phyloP scores from a whole-genome alignment of 2,113 vertebrate genomes.

The Spilogale gracilis region DNA sequence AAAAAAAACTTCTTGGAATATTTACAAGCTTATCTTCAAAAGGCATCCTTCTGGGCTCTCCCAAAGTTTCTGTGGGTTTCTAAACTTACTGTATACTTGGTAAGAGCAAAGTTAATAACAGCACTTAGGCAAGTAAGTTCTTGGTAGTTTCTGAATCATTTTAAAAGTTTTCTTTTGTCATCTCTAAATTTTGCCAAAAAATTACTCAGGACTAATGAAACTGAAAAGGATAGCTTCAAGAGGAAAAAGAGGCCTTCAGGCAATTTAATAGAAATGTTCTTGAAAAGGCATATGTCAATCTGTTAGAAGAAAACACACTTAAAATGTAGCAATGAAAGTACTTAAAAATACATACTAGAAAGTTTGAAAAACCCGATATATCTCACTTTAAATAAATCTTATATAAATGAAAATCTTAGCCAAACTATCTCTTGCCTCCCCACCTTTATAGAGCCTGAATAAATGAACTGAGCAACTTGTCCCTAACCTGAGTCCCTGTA shows the following conservation, averaged over 20 bases:
- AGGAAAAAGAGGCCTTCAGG: neutral
- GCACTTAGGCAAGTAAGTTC: neutral
- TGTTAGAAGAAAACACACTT: neutral
- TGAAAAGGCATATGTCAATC: neutral
- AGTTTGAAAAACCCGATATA: neutral
- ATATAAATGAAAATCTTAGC: neutral
- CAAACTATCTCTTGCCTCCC: neutral
- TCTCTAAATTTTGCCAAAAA: slow-evolving; percentile 44
- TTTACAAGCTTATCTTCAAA: neutral
- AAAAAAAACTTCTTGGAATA: neutral
- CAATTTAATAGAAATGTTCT: neutral
- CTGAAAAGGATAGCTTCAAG: neutral
- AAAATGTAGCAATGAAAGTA: neutral
- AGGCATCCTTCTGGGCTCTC: neutral
- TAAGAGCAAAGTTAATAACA: neutral
- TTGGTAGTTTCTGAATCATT: slow-evolving; percentile 5
- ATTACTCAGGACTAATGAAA: neutral
- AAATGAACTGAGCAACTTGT: neutral
- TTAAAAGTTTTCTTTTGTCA: slow-evolving; percentile 15
- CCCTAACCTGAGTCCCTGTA: neutral
- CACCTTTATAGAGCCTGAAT: neutral
- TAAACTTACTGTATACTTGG: neutral
- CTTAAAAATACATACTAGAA: neutral
- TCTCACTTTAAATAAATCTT: neutral
- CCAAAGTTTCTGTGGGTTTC: slow-evolving; percentile 52